Evolutionary conservation across 2,113 vertebrate species (phyloP), one percentile per base, ranked within the genome.

Genomic region (Polypterus bichir): DNA sequence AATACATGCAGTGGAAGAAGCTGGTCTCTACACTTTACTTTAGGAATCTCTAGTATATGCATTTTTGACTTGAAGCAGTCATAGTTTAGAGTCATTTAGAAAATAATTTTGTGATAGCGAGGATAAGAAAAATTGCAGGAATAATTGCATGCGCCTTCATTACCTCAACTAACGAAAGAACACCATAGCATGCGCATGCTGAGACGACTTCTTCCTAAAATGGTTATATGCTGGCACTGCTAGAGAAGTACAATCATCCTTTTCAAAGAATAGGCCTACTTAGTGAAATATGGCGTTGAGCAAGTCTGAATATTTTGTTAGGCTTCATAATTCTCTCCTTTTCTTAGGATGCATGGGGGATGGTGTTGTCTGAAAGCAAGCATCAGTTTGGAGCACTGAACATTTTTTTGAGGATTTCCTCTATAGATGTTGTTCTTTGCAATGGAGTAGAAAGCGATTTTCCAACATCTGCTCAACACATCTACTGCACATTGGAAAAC

Each of bases 401-500:
- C 53, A 70, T 67, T 76, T 9, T 77, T 66, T 65, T 59, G 62
- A 70, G 73, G 68, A 72, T 68, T 74, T 77, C 70, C 60, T 68
- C 65, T 64, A 59, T 73, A 65, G 68, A 71, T 76, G 72, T 76
- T 77, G 73, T 75, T 73, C 69, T 77, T 77, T 77, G 70, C 73
- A 78, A 66, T 68, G 66, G 69, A 64, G 75, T 74, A 66, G 69
- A 76, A 77, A 77, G 62, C 53, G 10, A 70, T 76, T 74, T 63
- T 67, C 64, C 62, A 71, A 78, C 78, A 82, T 81, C 77, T 81
- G 80, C 71, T 66, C 62, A 76, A 77, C 72, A 79, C 69, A 81
- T 82, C 81, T 44, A 9, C 49, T 79, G 66, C 66, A 55, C 51
- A 54, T 27, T 27, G 27, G 27, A 27, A 27, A 27, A 27, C 27